A percentile compares a stretch with the other conserved stretches of the same genome.
Evolutionary conservation across 1,140 invertebrate genomes (phyloP).

Genomic region (Atta cephalotes): DNA sequence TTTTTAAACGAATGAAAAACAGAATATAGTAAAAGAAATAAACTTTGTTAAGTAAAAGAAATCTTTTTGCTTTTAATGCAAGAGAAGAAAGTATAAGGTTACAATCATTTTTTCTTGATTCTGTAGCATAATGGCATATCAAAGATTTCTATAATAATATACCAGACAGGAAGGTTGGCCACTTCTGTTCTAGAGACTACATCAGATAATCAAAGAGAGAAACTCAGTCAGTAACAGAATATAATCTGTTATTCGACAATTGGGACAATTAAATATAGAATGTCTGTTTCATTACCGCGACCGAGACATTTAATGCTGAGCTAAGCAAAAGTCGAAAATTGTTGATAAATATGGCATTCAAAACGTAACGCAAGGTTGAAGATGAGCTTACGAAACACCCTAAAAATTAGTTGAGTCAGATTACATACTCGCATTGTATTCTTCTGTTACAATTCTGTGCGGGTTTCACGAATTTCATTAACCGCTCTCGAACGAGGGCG

Average conservation of each 20-base stretch:
- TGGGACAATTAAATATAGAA: not conserved
- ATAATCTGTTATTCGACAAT: not conserved
- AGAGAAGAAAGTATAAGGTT: too few species aligned
- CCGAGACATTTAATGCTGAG: not conserved
- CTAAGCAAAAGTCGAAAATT: not conserved
- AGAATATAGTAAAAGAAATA: too few species aligned
- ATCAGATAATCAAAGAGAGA: not conserved
- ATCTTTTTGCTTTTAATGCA: too few species aligned
- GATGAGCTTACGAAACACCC: not conserved
- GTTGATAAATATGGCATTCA: not conserved
- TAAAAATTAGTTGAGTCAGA: slow-evolving; percentile 7
- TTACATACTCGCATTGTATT: not conserved
- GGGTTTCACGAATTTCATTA: slow-evolving; percentile 21
- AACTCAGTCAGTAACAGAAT: not conserved
- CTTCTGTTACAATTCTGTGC: not conserved
- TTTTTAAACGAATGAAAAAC: too few species aligned
- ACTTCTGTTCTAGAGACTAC: not conserved
- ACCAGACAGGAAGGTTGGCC: too few species aligned
- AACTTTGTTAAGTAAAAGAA: too few species aligned
- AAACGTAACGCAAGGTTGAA: not conserved
- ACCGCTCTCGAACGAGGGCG: not conserved
- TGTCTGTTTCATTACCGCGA: not conserved
- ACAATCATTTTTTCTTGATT: too few species aligned
- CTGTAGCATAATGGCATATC: too few species aligned
- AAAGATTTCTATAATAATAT: too few species aligned